Evolutionary conservation across 2,797 vertebrate species (phyloP).

Genomic region (Epinephelus malabaricus): DNA sequence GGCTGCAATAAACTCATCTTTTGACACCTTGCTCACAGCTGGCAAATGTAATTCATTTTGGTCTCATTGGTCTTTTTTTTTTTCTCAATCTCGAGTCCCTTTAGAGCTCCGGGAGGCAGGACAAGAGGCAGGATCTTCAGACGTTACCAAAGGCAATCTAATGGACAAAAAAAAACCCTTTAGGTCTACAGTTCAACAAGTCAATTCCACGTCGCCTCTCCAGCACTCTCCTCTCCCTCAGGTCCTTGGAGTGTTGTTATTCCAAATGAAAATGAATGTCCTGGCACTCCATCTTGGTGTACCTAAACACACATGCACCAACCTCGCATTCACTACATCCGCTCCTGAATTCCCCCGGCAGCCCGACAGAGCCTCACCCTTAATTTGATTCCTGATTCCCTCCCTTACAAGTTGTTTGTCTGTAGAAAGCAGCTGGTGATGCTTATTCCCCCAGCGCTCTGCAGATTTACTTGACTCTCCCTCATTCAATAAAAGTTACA

Average conservation of each 20-base stretch:
- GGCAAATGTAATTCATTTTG: conserved; percentile 30
- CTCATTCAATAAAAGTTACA: conserved; percentile 59
- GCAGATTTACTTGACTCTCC: conserved; percentile 46
- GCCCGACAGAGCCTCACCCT: conserved; percentile 35
- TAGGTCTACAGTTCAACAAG: conserved; percentile 55
- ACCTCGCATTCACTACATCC: conserved; percentile 44
- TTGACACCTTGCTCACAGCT: conserved; percentile 40
- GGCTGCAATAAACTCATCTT: conserved; percentile 19
- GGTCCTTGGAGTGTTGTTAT: conserved; percentile 44
- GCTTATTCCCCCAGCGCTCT: conserved; percentile 26
- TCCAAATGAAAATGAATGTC: conserved; percentile 71
- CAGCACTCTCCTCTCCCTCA: conserved; percentile 19
- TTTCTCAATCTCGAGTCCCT: conserved; percentile 23
- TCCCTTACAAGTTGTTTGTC: conserved; percentile 61
- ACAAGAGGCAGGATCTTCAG: conserved; percentile 45
- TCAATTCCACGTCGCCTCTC: conserved; percentile 48
- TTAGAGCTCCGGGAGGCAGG: conserved; percentile 33
- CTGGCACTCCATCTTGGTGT: neutral
- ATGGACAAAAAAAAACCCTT: conserved; percentile 40
- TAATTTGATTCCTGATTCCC: conserved; percentile 57
- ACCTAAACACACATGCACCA: conserved; percentile 2
- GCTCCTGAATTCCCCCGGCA: conserved; percentile 28
- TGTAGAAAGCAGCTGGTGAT: conserved; percentile 52
- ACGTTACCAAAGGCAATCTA: conserved; percentile 60
- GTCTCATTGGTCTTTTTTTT: conserved; percentile 12